Conservation (phyloP, 2,113 vertebrate genomes). For the Machaerirhynchus nigripectus region DNA sequence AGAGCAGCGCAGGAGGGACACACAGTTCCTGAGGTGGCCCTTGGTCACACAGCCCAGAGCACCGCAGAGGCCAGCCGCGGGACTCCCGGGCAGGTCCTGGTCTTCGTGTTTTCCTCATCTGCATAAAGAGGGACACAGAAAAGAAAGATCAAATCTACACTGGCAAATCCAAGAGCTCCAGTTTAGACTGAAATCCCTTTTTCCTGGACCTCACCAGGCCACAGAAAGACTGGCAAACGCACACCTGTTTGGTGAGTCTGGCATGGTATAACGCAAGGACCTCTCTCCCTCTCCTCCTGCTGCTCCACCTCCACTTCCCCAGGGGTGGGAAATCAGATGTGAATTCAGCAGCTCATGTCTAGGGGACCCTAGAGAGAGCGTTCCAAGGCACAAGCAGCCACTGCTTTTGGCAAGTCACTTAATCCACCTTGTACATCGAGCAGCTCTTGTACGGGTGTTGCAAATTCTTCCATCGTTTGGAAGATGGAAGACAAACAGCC, state of each 20-base stretch:
- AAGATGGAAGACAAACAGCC: background rate
- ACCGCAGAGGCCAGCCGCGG: background rate
- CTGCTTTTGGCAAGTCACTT: background rate
- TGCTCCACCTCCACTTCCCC: background rate
- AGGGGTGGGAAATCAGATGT: background rate
- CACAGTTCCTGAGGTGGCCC: slow-evolving; percentile 42
- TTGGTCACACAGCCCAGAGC: background rate
- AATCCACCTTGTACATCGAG: background rate
- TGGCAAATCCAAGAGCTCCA: background rate
- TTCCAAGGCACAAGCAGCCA: background rate
- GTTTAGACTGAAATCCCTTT: background rate
- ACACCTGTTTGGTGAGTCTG: background rate
- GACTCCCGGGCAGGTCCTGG: background rate
- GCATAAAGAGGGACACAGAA: slow-evolving; percentile 14
- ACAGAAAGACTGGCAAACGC: background rate
- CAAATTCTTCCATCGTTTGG: background rate
- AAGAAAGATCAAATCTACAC: background rate
- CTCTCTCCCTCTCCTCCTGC: background rate
- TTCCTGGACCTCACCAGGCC: background rate
- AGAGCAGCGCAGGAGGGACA: slow-evolving; percentile 52
- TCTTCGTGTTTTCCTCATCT: slow-evolving; percentile 52
- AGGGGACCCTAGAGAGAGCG: background rate
- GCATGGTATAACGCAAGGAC: fast-evolving
- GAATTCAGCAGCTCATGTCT: background rate
- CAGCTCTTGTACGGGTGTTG: background rate